Evolutionary conservation across 2,797 vertebrate species (phyloP).

Genomic region (Liparis tanakae): DNA sequence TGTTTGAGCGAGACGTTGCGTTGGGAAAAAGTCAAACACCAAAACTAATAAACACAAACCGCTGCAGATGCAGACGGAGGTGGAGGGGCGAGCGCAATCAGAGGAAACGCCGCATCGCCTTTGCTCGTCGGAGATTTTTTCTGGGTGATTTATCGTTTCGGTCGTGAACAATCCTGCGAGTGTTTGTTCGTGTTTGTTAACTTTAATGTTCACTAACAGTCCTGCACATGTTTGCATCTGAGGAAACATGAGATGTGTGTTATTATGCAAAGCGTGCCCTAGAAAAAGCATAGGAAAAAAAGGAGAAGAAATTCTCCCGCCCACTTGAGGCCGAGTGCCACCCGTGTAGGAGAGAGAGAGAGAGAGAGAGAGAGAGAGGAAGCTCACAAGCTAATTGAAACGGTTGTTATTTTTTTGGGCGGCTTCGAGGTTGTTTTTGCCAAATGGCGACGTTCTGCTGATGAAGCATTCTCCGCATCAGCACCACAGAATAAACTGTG

Average conservation of each 20-base stretch:
- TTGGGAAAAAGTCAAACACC: constrained; percentile 76
- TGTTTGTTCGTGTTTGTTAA: constrained; percentile 1
- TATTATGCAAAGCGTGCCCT: constrained; percentile 28
- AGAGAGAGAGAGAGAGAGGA: constrained; percentile 8
- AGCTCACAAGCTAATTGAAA: constrained; percentile 23
- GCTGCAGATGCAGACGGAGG: constrained; percentile 66
- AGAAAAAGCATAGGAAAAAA: neutral
- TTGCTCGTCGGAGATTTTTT: constrained; percentile 15
- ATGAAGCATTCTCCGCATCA: constrained; percentile 13
- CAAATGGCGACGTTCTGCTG: constrained; percentile 12
- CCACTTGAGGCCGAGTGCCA: constrained; percentile 22
- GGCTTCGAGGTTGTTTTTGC: constrained; percentile 10
- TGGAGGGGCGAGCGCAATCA: constrained; percentile 45
- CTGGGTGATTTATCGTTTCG: constrained; percentile 6
- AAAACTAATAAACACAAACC: constrained; percentile 78
- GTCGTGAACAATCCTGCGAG: constrained; percentile 4
- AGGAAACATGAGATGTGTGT: constrained; percentile 49
- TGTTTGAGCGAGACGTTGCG: constrained; percentile 75
- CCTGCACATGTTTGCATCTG: constrained; percentile 18
- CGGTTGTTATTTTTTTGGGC: constrained; percentile 27
- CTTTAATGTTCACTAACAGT: constrained; percentile 14
- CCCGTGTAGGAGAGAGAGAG: constrained; percentile 15
- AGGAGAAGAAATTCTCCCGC: constrained; percentile 18
- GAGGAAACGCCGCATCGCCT: constrained; percentile 51
- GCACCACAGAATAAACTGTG: too few species aligned